Conservation (phyloP, 1,140 invertebrate species). For the Drosophila prosaltans region DNA sequence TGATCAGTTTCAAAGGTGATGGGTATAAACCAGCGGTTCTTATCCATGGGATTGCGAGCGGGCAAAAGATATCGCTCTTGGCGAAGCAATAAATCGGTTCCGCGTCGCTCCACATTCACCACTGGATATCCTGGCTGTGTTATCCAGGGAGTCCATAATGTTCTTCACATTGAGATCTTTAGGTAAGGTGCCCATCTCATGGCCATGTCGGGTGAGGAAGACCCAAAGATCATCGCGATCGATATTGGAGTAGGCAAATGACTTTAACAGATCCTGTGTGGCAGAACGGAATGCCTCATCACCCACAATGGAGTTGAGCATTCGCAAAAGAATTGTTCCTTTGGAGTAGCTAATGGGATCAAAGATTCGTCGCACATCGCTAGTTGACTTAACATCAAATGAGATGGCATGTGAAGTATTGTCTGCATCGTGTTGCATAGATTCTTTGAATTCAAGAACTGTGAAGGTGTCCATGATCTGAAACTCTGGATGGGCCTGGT, state of each 20-base stretch:
- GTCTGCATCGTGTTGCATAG: constrained; percentile 89
- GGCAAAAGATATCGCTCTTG: constrained; percentile 76
- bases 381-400: constrained; percentile 87
- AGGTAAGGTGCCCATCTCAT: constrained; percentile 83
- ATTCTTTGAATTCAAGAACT: constrained; percentile 88
- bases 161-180: constrained; percentile 85
- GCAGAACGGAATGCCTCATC: constrained; percentile 88
- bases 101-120: constrained; percentile 84
- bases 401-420: constrained; percentile 89
- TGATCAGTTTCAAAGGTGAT: constrained; percentile 84
- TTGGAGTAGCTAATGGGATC: constrained; percentile 94
- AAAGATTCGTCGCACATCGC: constrained; percentile 92
- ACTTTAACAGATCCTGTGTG: constrained; percentile 86
- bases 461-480: constrained; percentile 91
- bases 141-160: constrained; percentile 93
- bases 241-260: constrained; percentile 87
- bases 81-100: constrained; percentile 54
- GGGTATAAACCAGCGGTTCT: constrained; percentile 85
- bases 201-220: constrained; percentile 85
- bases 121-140: constrained; percentile 92
- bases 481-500: constrained; percentile 87
- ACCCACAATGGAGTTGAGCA: constrained; percentile 91
- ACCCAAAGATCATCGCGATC: constrained; percentile 89
- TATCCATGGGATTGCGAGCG: constrained; percentile 46
- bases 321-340: constrained; percentile 91